Conservation (phyloP, 1,140 invertebrate species). For the Zeugodacus cucurbitae region DNA sequence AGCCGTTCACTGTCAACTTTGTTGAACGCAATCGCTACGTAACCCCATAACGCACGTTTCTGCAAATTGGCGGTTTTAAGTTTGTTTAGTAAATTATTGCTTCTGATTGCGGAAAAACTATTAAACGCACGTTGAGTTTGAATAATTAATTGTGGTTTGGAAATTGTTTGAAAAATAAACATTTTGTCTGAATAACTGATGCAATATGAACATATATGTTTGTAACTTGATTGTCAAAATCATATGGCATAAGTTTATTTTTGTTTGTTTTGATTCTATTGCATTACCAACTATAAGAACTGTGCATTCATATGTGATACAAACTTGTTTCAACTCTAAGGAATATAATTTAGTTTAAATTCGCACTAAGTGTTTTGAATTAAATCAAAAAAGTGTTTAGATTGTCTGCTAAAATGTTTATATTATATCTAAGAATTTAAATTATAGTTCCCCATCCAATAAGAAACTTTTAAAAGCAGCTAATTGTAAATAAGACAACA, state of each 20-base stretch:
- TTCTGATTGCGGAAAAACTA: neutral
- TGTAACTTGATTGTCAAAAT: neutral
- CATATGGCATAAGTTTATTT: neutral
- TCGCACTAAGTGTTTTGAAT: too few species aligned
- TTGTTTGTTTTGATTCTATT: neutral
- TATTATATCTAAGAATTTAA: too few species aligned
- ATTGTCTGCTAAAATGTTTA: too few species aligned
- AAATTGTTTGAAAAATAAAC: neutral
- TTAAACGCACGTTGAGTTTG: neutral
- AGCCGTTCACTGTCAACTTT: conserved; percentile 56
- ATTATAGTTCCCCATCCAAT: too few species aligned
- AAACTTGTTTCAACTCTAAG: neutral
- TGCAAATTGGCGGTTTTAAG: neutral
- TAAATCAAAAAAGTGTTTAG: too few species aligned
- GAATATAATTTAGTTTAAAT: too few species aligned
- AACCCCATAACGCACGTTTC: conserved; percentile 53
- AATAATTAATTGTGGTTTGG: neutral
- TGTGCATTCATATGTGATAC: too few species aligned
- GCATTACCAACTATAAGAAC: neutral
- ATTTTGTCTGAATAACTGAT: neutral
- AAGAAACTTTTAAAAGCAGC: too few species aligned
- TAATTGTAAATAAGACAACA: too few species aligned
- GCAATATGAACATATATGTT: neutral
- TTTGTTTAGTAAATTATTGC: neutral
- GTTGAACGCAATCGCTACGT: conserved; percentile 63